Evolutionary conservation across 2,113 vertebrate species (phyloP), one percentile per base, ranked within the genome.

Genomic region (Dermatemys mawii): DNA sequence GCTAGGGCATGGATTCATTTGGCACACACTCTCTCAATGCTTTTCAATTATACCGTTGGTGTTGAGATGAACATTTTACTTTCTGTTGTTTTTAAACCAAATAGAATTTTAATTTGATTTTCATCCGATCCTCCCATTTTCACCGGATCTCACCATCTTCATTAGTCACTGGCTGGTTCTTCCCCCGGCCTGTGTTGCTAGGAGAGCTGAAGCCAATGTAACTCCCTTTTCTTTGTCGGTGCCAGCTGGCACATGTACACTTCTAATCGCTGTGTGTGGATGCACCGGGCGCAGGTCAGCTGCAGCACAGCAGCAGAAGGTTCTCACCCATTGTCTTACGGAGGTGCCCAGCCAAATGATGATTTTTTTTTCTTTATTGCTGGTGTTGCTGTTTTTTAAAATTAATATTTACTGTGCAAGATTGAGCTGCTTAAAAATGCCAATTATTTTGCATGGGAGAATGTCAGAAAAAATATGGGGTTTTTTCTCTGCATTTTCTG

Each of bases 81-180:
- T 90, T 85, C 53, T 85, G 93, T 90, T 95, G 88, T 93, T 95
- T 57, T 93, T 76, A 95, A 96, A 94, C 84, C 57, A 91, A 90
- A 81, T 86, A 83, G 91, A 95, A 97, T 53, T 54, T 24, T 24
- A 54, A 54, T 54, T 54, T 24, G 4, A 54, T 54, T 54, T 54
- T 54, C 53, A 96, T 79, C 91, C 0, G 1, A 88, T 92, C 93
- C 96, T 92, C 92, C 91, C 84, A 95, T 94, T 97, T 95, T 54
- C 60, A 35, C 70, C 83, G 27, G 4, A 2, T 79, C 88, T 93
- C 94, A 94, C 95, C 76, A 93, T 96, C 91, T 95, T 96, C 88
- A 96, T 96, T 95, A 96, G 85, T 49, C 86, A 89, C 1, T 29
- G 80, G 82, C 86, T 96, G 93, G 67, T 90, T 96, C 92, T 96